Evolutionary conservation across 2,888 invertebrate genomes (phyloP).

Genomic region (Dasysyrphus tricinctus): DNA sequence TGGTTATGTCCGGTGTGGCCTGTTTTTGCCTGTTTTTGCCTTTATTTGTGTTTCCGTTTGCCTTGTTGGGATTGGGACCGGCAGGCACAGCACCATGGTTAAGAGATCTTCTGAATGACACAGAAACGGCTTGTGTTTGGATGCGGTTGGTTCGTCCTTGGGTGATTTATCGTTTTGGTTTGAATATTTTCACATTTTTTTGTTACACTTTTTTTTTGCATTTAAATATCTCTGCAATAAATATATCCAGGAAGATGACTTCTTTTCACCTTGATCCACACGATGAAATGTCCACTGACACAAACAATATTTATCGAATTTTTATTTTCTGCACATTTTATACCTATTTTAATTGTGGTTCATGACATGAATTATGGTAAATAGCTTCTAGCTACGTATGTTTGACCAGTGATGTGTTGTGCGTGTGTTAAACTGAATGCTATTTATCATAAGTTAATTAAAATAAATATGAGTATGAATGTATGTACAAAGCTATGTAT

Average conservation of each 20-base stretch:
- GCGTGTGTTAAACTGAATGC: not conserved
- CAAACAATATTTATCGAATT: slow-evolving; percentile 43
- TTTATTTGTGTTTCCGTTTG: slow-evolving; percentile 50
- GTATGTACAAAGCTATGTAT: slow-evolving; percentile 12
- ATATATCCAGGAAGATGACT: slow-evolving; percentile 8
- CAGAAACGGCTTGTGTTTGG: slow-evolving; percentile 20
- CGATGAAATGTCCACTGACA: slow-evolving; percentile 33
- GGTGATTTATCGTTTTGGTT: slow-evolving; percentile 45
- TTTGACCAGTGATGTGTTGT: not conserved
- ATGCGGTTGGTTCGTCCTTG: slow-evolving; percentile 53
- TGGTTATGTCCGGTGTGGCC: slow-evolving; percentile 59
- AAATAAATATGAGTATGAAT: slow-evolving; percentile 16
- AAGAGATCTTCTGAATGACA: slow-evolving; percentile 30
- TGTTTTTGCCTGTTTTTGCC: slow-evolving; percentile 65
- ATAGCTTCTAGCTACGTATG: slow-evolving; percentile 9
- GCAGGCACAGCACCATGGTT: not conserved
- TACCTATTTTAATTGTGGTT: slow-evolving; percentile 37
- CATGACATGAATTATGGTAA: slow-evolving; percentile 63
- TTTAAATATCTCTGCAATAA: slow-evolving; percentile 12
- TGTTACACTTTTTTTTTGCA: not conserved
- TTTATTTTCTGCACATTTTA: slow-evolving; percentile 29
- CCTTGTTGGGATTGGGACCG: not conserved
- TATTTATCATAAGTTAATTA: slow-evolving; percentile 19
- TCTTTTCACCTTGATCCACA: slow-evolving; percentile 24
- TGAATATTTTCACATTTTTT: slow-evolving; percentile 36